Evolutionary conservation across 1,140 invertebrate species (phyloP).

Genomic region (Lepidostoma basale): DNA sequence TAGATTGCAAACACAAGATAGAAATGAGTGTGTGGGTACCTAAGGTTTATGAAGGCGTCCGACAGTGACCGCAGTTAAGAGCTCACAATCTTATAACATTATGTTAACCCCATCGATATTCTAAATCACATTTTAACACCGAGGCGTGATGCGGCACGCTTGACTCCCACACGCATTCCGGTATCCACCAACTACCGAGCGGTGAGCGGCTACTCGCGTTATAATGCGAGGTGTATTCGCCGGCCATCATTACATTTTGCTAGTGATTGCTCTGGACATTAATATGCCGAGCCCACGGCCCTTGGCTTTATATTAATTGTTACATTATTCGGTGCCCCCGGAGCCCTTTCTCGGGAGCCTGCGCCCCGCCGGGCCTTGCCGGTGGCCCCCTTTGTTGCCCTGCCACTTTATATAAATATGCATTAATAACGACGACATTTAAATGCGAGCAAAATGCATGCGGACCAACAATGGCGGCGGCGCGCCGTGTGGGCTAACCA

Average conservation of each 20-base stretch:
- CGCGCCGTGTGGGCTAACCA: neutral
- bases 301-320: constrained; percentile 11
- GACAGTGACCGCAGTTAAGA: no score
- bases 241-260: neutral
- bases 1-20: no score
- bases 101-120: neutral
- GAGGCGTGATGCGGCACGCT: neutral
- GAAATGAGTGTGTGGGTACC: no score
- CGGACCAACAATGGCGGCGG: constrained; percentile 4
- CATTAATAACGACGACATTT: constrained; percentile 25
- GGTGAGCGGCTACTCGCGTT: no score
- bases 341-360: neutral
- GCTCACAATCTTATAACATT: no score
- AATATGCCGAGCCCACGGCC: constrained; percentile 9
- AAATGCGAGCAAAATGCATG: constrained; percentile 14
- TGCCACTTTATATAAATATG: constrained; percentile 24
- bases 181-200: no score
- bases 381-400: constrained; percentile 15
- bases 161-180: neutral
- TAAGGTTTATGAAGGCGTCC: no score
- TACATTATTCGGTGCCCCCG: constrained; percentile 2
- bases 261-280: constrained; percentile 13
- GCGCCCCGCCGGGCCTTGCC: constrained; percentile 3
- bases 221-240: no score
- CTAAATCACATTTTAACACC: neutral